A percentile compares a stretch with the other conserved stretches of the same genome.
Evolutionary conservation across 2,113 vertebrate genomes (phyloP).

Genomic region (Cyanistes caeruleus): DNA sequence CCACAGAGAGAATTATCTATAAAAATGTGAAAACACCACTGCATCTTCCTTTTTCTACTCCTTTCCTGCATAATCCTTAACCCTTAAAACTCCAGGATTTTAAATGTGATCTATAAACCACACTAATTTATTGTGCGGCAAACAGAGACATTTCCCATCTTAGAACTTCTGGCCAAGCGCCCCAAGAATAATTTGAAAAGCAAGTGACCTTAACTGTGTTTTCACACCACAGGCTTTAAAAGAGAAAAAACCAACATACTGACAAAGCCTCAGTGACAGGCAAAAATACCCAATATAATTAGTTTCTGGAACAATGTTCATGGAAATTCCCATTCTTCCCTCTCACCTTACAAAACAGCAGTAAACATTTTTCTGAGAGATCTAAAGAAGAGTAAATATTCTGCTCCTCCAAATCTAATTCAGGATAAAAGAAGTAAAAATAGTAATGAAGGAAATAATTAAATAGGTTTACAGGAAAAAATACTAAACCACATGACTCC

Average conservation of each 20-base stretch:
- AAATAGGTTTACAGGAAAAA: neutral
- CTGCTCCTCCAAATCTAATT: neutral
- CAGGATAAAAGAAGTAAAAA: neutral
- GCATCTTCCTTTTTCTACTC: neutral
- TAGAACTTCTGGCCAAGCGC: neutral
- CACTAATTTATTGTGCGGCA: neutral
- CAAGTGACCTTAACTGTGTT: neutral
- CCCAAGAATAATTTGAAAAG: neutral
- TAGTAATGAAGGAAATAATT: neutral
- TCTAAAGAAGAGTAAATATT: neutral
- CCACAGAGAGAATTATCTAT: neutral
- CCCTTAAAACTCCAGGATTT: neutral
- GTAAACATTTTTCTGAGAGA: neutral
- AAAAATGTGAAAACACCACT: neutral
- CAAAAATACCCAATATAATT: neutral
- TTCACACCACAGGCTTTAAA: neutral
- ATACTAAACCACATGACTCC: neutral
- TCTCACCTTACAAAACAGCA: neutral
- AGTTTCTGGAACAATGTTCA: neutral
- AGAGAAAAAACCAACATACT: neutral
- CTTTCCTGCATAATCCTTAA: neutral
- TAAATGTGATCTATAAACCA: neutral
- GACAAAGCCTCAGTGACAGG: neutral
- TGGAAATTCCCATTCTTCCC: neutral
- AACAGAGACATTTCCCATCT: neutral